These are phyloP conservation scores for Harpegnathos saltator DNA, from an alignment of 1,140 invertebrate genomes.

Conservation along the genomic window DNA sequence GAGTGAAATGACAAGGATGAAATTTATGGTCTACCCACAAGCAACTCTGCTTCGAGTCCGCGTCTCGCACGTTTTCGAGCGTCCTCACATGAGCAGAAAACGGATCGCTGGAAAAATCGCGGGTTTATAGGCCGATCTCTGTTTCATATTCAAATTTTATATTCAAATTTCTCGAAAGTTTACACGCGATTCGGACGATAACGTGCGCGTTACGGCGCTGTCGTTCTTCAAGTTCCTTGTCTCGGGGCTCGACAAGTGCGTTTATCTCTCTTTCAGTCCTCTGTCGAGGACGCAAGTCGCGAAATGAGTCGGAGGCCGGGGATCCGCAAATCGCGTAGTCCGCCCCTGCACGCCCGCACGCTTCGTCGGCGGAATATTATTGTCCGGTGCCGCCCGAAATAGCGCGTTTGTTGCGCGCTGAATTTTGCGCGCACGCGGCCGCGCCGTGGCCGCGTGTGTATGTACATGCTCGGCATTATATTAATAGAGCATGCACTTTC, in stretches of 20 bases:
- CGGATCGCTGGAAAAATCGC: too few species aligned
- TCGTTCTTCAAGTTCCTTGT: not conserved
- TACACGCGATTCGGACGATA: too few species aligned
- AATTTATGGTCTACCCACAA: too few species aligned
- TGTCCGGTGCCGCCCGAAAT: conserved; percentile 18
- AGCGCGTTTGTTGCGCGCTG: conserved; percentile 38
- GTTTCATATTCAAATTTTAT: too few species aligned
- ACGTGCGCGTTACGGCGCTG: too few species aligned
- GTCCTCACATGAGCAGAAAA: too few species aligned
- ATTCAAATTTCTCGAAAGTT: too few species aligned
- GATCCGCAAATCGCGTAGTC: conserved; percentile 17
- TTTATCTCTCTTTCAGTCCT: too few species aligned
- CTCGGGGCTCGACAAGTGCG: not conserved
- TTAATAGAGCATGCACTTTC: conserved; percentile 44
- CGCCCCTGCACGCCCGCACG: conserved; percentile 12
- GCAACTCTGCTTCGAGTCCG: too few species aligned
- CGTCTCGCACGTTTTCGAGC: too few species aligned
- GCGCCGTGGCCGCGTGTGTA: conserved; percentile 13
- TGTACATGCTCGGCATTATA: conserved; percentile 25
- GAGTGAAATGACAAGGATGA: too few species aligned
- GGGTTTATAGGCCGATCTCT: too few species aligned
- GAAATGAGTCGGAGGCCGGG: not conserved
- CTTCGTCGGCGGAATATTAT: conserved; percentile 29
- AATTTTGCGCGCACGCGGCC: conserved; percentile 35
- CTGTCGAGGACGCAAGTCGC: not conserved